Conservation (phyloP, 2,113 vertebrate genomes). For the Apteryx mantelli region DNA sequence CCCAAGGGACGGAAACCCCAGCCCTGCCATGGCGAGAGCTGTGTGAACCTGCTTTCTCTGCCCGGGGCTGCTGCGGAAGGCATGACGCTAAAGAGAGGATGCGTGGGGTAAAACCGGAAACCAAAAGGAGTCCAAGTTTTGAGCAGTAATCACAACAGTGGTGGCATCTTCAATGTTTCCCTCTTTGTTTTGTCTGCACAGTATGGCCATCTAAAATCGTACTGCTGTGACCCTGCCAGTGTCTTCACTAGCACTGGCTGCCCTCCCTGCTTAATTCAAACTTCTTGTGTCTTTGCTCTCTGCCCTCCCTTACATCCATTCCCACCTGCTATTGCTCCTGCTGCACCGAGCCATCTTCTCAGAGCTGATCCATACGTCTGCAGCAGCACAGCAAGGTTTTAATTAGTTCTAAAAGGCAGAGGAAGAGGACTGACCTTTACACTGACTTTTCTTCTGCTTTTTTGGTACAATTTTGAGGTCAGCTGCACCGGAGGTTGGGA, state of each 20-base stretch:
- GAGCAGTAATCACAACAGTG: not conserved
- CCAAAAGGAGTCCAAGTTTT: not conserved
- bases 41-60: not conserved
- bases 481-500: not conserved
- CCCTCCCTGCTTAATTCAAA: not conserved
- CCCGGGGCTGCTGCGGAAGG: accelerated
- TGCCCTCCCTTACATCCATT: not conserved
- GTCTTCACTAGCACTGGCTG: not conserved
- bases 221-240: not conserved
- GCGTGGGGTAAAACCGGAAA: not conserved
- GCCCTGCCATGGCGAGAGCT: accelerated
- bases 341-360: not conserved
- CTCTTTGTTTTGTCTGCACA: accelerated
- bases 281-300: not conserved
- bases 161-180: not conserved
- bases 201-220: accelerated
- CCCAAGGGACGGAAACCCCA: not conserved
- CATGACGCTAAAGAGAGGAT: accelerated
- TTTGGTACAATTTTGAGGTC: not conserved
- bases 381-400: not conserved
- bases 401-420: not conserved
- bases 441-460: not conserved
- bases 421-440: not conserved
- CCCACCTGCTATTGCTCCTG: not conserved
- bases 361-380: not conserved